Conservation (phyloP, 2,113 vertebrate genomes). For the Sphaerodactylus townsendi region DNA sequence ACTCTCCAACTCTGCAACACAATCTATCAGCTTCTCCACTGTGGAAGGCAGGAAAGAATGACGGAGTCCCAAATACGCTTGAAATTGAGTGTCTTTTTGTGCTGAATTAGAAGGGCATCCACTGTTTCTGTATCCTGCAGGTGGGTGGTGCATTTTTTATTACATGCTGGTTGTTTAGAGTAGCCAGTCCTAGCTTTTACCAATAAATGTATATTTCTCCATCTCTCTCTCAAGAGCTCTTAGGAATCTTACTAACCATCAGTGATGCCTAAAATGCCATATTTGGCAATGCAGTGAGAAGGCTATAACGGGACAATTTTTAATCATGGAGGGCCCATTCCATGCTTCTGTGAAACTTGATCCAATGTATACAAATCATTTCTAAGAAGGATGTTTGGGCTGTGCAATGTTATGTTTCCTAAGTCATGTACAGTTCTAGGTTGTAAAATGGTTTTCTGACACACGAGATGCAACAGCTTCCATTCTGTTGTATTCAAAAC, state of each 20-base stretch:
- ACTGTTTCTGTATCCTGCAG: background rate
- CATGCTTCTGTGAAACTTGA: background rate
- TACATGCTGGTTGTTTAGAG: background rate
- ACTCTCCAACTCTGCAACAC: background rate
- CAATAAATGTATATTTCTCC: background rate
- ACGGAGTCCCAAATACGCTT: background rate
- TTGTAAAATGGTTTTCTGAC: background rate
- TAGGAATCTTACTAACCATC: background rate
- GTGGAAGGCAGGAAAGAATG: background rate
- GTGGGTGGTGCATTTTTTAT: background rate
- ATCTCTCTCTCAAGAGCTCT: background rate
- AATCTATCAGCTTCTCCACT: background rate
- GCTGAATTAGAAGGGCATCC: background rate
- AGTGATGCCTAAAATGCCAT: background rate
- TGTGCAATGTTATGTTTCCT: background rate
- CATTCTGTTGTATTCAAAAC: background rate
- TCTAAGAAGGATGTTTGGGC: slow-evolving; percentile 36
- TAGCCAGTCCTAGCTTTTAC: background rate
- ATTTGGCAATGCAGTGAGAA: background rate
- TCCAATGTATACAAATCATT: slow-evolving; percentile 31
- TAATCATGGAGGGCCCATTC: background rate
- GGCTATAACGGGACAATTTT: background rate
- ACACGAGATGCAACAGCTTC: background rate
- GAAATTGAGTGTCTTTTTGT: too few species aligned
- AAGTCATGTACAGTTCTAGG: background rate